These are phyloP conservation scores for Saguinus imperator DNA, from an alignment of 2,113 vertebrate genomes.

Conservation along the genomic window DNA sequence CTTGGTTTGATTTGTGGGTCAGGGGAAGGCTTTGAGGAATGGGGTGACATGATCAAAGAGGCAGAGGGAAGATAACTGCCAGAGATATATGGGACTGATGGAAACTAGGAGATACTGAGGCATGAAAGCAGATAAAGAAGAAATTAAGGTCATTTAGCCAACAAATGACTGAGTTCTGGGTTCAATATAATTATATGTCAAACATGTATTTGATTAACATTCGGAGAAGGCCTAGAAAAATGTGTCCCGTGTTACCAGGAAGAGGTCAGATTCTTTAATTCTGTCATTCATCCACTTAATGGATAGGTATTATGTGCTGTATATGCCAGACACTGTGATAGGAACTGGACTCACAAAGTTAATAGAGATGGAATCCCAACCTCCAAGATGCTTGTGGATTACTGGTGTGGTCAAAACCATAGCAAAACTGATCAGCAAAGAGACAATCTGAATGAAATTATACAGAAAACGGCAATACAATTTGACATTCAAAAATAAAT, in stretches of 20 bases:
- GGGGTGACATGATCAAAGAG: not conserved
- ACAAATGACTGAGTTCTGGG: conserved; percentile 32
- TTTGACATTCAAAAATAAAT: not conserved
- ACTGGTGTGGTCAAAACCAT: not conserved
- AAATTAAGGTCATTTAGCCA: conserved; percentile 49
- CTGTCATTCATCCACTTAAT: not conserved
- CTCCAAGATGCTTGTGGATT: not conserved
- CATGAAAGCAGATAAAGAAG: not conserved
- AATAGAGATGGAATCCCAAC: not conserved
- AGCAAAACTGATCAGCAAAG: not conserved
- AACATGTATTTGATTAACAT: conserved; percentile 28
- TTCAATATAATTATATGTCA: conserved; percentile 4
- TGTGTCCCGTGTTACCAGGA: not conserved
- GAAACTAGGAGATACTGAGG: conserved; percentile 36
- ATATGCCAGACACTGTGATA: not conserved
- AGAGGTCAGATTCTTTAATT: not conserved
- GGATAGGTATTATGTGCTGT: not conserved
- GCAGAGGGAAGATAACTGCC: conserved; percentile 23
- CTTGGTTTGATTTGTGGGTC: not conserved
- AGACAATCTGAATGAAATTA: not conserved
- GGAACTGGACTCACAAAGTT: not conserved
- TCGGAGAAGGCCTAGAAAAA: conserved; percentile 10
- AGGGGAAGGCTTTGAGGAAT: conserved; percentile 54
- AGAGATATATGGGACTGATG: conserved; percentile 48
- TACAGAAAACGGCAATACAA: not conserved